Evolutionary conservation across 2,888 invertebrate species (phyloP), one percentile per base, ranked within the genome.

Genomic region (Neoscelio sp.): DNA sequence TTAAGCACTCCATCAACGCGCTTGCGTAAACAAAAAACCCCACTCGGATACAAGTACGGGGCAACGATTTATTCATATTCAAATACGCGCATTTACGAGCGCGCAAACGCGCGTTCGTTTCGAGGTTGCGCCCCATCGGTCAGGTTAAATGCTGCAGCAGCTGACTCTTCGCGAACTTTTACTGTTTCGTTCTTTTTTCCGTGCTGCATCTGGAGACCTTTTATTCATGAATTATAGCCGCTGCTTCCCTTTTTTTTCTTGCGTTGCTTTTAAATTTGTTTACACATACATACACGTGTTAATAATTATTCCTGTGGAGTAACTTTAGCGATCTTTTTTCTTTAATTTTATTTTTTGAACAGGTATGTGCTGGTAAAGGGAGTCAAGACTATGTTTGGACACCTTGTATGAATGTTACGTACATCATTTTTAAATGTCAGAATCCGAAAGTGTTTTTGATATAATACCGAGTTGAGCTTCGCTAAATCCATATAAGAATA

Each of bases 1-100:
- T 90, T 90, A 89, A 89, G 89, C 88, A 89, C 89, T 89, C 89
- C 90, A 89, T 90, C 89, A 90, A 90, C 84, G 79, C 80, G 65
- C 77, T 84, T 86, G 86, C 88, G 88, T 89, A 89, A 89, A n/a
- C n/a, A n/a, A 89, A 88, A 88, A 88, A 87, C 87, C 85, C 82
- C 82, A 83, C 74, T 73, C 74, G 78, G 78, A 74, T 73, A 81
- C 56, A 65, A 77, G 78, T 68, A 56, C 75, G 77, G 71, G 74
- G 76, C 74, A 77, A 84, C 87, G 86, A 86, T 89, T 89, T 89
- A 89, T 89, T 89, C 88, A 88, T 89, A 89, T 89, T 89, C 89
- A 89, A 89, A 89, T 88, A 86, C 84, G 84, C 81, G 80, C 81
- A 80, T 89, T 89, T 89, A 89, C 86, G 89, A 89, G 81, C 76